phyloP scores from a whole-genome alignment of 2,888 invertebrate species.

The Chrysolina americana region DNA sequence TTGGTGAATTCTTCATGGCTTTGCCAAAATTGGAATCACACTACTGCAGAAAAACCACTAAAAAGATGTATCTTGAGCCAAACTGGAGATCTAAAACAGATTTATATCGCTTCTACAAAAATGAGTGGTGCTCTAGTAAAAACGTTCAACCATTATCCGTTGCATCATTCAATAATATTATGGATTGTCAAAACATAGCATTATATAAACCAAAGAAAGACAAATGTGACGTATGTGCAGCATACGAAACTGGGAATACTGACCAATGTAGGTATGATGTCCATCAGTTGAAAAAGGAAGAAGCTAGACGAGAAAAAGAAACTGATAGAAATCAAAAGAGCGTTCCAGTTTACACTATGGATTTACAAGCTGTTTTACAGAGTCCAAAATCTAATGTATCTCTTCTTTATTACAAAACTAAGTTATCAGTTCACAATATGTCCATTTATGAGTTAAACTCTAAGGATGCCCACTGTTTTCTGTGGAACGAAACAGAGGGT shows the following conservation, averaged over 20 bases:
- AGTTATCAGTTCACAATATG: slow-evolving; percentile 23
- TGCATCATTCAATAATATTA: slow-evolving; percentile 38
- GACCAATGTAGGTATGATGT: slow-evolving; percentile 27
- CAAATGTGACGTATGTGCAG: slow-evolving; percentile 42
- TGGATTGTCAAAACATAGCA: slow-evolving; percentile 40
- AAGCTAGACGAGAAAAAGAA: slow-evolving; percentile 39
- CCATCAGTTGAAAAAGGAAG: slow-evolving; percentile 35
- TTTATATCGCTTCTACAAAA: slow-evolving; percentile 39
- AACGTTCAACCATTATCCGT: slow-evolving; percentile 28
- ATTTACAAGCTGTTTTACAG: slow-evolving; percentile 29
- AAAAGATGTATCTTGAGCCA: slow-evolving; percentile 41
- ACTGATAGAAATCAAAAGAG: slow-evolving; percentile 40
- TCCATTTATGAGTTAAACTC: not conserved
- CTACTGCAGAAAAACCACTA: slow-evolving; percentile 39
- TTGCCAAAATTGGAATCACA: slow-evolving; percentile 39
- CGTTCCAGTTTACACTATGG: slow-evolving; percentile 19
- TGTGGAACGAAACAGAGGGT: slow-evolving; percentile 34
- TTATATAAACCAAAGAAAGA: slow-evolving; percentile 45
- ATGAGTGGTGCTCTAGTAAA: slow-evolving; percentile 32
- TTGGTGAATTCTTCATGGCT: slow-evolving; percentile 9
- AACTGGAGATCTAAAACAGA: slow-evolving; percentile 39
- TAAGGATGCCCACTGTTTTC: slow-evolving; percentile 22
- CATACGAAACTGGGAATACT: slow-evolving; percentile 39
- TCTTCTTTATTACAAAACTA: slow-evolving; percentile 23
- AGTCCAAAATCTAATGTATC: slow-evolving; percentile 29